Conservation (phyloP, 2,113 vertebrate genomes). For the Columbina picui region DNA sequence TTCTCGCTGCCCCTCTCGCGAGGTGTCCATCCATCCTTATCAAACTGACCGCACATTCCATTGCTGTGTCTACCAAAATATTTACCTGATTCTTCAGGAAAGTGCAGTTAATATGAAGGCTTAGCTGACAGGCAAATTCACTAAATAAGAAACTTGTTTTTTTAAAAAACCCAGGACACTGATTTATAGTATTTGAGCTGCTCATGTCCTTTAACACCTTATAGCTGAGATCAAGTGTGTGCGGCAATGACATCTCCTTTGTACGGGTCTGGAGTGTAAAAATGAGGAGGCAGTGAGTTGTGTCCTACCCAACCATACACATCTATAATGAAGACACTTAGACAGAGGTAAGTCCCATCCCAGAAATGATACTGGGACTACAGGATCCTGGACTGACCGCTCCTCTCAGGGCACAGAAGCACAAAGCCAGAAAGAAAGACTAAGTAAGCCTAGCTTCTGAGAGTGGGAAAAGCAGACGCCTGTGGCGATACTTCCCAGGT, state of each 20-base stretch:
- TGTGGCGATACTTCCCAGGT: background rate
- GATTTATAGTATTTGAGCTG: background rate
- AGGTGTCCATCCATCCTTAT: too few relatives aligned
- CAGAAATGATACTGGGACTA: background rate
- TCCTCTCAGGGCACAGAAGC: background rate
- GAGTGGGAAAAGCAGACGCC: background rate
- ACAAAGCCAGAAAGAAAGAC: background rate
- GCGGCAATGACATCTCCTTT: background rate
- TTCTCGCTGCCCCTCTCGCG: too few relatives aligned
- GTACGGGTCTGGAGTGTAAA: background rate
- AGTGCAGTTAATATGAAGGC: too few relatives aligned
- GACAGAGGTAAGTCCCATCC: background rate
- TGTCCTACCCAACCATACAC: background rate
- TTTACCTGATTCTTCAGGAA: too few relatives aligned
- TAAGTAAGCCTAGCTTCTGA: background rate
- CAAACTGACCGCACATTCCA: too few relatives aligned
- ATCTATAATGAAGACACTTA: background rate
- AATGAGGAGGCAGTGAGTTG: background rate
- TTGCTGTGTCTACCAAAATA: too few relatives aligned
- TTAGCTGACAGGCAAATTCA: too few relatives aligned
- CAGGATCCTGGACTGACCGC: background rate
- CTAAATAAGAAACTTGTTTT: too few relatives aligned
- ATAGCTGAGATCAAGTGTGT: background rate
- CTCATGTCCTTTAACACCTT: background rate
- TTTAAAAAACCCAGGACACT: too few relatives aligned